Evolutionary conservation across 2,888 invertebrate genomes (phyloP).

Genomic region (Danaus chrysippus): DNA sequence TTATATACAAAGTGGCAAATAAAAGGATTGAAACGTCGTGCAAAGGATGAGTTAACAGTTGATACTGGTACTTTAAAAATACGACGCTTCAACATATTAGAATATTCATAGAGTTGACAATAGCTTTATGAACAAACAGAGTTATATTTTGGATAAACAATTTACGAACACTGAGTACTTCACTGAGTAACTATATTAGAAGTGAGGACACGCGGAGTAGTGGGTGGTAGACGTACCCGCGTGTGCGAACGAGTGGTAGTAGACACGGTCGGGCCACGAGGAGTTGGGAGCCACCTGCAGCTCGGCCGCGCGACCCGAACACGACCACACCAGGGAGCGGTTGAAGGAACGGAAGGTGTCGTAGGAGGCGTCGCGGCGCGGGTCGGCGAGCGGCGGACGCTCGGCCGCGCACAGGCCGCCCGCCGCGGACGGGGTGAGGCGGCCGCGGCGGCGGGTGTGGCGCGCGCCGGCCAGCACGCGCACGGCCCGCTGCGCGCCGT

Average conservation of each 20-base stretch:
- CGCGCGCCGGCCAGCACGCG: slow-evolving; percentile 89
- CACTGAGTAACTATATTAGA: no score
- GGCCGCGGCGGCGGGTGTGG: slow-evolving; percentile 88
- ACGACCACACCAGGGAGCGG: slow-evolving; percentile 84
- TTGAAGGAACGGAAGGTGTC: slow-evolving; percentile 91
- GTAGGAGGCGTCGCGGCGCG: slow-evolving; percentile 88
- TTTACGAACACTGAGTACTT: no score
- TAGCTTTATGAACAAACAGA: no score
- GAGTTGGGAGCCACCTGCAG: slow-evolving; percentile 91
- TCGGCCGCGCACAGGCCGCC: slow-evolving; percentile 29
- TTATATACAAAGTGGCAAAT: no score
- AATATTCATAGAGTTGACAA: no score
- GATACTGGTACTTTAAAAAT: no score
- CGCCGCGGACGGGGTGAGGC: slow-evolving; percentile 85
- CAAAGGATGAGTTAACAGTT: no score
- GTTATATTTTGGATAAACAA: no score
- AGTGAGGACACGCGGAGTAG: background rate
- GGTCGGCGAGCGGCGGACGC: slow-evolving; percentile 71
- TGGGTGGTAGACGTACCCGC: slow-evolving; percentile 76
- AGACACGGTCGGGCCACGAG: slow-evolving; percentile 94
- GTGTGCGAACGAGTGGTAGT: slow-evolving; percentile 95
- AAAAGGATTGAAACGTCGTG: no score
- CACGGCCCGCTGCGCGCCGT: slow-evolving; percentile 71
- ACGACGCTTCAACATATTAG: no score
- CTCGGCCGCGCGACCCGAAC: slow-evolving; percentile 85